Conservation (phyloP, 2,113 vertebrate genomes). For the Solenodon paradoxus region DNA sequence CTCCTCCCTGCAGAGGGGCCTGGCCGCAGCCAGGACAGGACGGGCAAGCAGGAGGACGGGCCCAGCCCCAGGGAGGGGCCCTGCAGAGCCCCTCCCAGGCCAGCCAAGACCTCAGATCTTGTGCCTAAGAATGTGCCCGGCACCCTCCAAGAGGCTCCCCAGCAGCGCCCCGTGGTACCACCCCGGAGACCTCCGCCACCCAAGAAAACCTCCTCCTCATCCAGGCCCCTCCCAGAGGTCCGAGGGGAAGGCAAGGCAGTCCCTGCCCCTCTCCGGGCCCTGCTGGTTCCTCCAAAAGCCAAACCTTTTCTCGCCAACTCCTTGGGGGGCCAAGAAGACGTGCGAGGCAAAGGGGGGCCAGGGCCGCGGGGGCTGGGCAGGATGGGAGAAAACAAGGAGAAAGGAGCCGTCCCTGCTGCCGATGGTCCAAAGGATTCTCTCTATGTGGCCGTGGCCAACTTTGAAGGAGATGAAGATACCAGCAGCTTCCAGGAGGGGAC, state of each 20-base stretch:
- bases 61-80: conserved; percentile 71
- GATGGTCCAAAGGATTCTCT: conserved; percentile 87
- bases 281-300: conserved; percentile 92
- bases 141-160: conserved; percentile 62
- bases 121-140: conserved; percentile 36
- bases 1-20: conserved; percentile 63
- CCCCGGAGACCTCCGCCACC: conserved; percentile 95
- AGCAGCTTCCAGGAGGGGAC: conserved; percentile 95
- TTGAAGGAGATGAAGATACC: conserved; percentile 94
- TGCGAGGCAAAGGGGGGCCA: conserved; percentile 82
- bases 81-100: conserved; percentile 71
- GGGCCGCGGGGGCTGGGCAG: conserved; percentile 86
- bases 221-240: conserved; percentile 81
- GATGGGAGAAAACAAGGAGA: conserved; percentile 82
- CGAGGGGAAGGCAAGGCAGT: conserved; percentile 80
- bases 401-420: conserved; percentile 69
- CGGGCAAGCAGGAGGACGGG: conserved; percentile 85
- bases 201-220: conserved; percentile 85
- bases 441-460: conserved; percentile 96
- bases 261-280: conserved; percentile 84
- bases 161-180: conserved; percentile 87
- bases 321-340: conserved; percentile 82
- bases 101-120: conserved; percentile 63
- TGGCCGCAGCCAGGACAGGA: conserved; percentile 76
- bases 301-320: conserved; percentile 84